A percentile compares a stretch with the other conserved stretches of the same genome.
Conservation (phyloP, 2,888 invertebrate species). For the Ochlodes sylvanus region DNA sequence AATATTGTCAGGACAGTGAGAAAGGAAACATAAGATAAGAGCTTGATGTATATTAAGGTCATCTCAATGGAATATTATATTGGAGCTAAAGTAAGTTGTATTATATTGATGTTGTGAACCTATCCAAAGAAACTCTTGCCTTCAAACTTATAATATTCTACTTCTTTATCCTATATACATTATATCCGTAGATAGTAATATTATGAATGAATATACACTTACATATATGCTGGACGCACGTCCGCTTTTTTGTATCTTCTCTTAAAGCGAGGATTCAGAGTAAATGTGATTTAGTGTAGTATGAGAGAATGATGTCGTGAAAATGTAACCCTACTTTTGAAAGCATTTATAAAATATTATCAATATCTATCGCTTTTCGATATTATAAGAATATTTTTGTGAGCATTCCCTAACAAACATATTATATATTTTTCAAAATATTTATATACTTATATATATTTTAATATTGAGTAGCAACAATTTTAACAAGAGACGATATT, state of each 20-base stretch:
- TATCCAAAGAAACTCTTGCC: conserved; percentile 61
- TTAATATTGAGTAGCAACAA: neutral
- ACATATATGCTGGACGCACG: neutral
- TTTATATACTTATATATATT: neutral
- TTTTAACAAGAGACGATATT: neutral
- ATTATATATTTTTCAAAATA: neutral
- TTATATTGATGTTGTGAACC: conserved; percentile 56
- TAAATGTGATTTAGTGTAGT: conserved; percentile 31
- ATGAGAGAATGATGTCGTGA: conserved; percentile 18
- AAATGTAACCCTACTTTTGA: conserved; percentile 7
- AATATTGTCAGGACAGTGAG: conserved; percentile 68
- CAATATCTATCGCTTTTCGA: neutral
- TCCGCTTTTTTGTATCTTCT: conserved; percentile 19
- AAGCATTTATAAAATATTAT: conserved; percentile 9
- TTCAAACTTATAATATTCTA: conserved; percentile 54
- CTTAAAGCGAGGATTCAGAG: conserved; percentile 19
- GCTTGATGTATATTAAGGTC: conserved; percentile 38
- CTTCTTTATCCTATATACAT: conserved; percentile 10
- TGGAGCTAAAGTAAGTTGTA: conserved; percentile 35
- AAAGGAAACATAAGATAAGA: conserved; percentile 48
- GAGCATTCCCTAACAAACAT: neutral
- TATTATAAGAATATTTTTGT: neutral
- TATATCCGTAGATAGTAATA: conserved; percentile 13
- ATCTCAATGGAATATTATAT: conserved; percentile 48
- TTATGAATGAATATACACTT: conserved; percentile 19